Evolutionary conservation across 1,140 invertebrate genomes (phyloP), one percentile per base, ranked within the genome.

Genomic region (Trypoxylus dichotomus): DNA sequence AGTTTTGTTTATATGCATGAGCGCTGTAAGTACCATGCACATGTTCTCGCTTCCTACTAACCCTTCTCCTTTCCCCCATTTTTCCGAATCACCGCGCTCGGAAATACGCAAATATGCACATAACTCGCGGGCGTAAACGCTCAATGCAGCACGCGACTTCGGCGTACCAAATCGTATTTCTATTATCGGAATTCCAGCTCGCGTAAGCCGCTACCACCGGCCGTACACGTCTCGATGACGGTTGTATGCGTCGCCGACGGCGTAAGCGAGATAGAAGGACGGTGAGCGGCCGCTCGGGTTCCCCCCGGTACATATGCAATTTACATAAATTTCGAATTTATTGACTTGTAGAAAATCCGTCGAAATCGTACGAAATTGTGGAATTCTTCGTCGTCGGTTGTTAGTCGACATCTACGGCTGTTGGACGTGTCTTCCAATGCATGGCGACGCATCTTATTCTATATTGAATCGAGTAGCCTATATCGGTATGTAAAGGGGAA

Each of bases 321-420:
- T 68, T 68, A 68, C 60, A 68, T 68, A 68, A 68, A 68, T 68
- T 68, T 68, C 60, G 24, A 24, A 68, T 68, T 68, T 68, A 68
- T 68, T 68, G 60, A 68, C 60, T 68, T 21, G 60, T 68, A 68
- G 25, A 68, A 68, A 68, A 68, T 27, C 27, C 60, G 27, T 21
- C 24, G 21, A 68, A 68, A 68, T 68, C 19, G 60, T 24, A 24
- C 25, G 21, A 24, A 68, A 68, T 68, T 68, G 60, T 68, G 60
- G 60, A 68, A 68, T 54, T 54, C 47, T n/a, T 54, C 47, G 15
- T 37, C 32, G 7, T 6, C 19, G 47, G 47, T n/a, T n/a, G 13
- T 7, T 37, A 37, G 5, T 8, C 32, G 3, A 5, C 32, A 37
- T 37, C 32, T 37, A 7, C 32, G 10, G 5, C 32, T 5, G 5